Evolutionary conservation across 30 jellyfish, hydroid and myxozoan genomes (phyloP), one percentile per base, ranked within the genome.

Genomic region (Hydractinia symbiolongicarpus): DNA sequence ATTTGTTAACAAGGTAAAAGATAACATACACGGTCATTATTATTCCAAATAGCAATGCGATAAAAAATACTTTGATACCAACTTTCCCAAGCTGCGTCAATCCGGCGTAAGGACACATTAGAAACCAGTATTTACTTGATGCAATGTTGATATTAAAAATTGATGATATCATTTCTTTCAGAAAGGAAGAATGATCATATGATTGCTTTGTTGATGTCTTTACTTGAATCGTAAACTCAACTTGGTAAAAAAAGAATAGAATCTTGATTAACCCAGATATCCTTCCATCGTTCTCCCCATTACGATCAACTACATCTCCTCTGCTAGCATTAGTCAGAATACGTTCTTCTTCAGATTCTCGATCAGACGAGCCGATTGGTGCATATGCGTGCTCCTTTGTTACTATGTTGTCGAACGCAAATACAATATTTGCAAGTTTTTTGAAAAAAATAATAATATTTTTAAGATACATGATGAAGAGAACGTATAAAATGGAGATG

Each of bases 181-280:
- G 8, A 13, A 44, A 44, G 19, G 40, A 64, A 7, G 74, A 6
- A 64, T 64, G 40, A n/a, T 64, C 74, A 64, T 64, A 13, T 5
- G 74, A 64, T n/a, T 51, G 74, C 17, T 64, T 64, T 64, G 40
- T n/a, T 13, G 74, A 64, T 64, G 74, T 64, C 74, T 13, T 44
- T 44, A 64, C 40, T 4, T 6, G 9, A 64, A 64, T 64, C 5
- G 73, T 50, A 17, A 62, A 64, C 73, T 81, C 82, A 4, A 81
- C 70, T 52, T 81, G 88, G 72, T 81, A 81, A 57, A 81, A 81
- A 30, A 58, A 81, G 77, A 81, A 81, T 44, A 69, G 60, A 21
- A 81, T 67, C 62, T 81, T 81, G n/a, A 81, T 21, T n/a, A 81
- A 53, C 4, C 88, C 88, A 54, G 88, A 21, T 49, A 20, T 69